Base-by-base conservation (phyloP, 2,888 invertebrate genomes). In the Reticulitermes lucifugus region DNA sequence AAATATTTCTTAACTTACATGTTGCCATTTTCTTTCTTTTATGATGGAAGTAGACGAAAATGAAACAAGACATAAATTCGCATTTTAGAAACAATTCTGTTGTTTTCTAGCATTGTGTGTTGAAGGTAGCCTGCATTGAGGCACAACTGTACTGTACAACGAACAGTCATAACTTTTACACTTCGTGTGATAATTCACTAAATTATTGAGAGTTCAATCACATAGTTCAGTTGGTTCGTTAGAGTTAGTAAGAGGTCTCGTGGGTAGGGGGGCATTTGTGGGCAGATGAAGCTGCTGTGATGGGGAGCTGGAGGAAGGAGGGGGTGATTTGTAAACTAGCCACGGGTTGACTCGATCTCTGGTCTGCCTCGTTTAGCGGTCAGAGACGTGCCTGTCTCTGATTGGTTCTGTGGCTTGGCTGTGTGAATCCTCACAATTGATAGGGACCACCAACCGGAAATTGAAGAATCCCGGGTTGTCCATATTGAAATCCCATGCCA, bases 341-440 rank as follows among this genome's bases (percentile, higher is more conserved):
- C 86, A 86, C 84, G 86, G 70, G 80, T 70, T 79, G 70, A 81
- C 81, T 80, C 51, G 51, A 79, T 25, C 79, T 70, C 43, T n/a
- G 41, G 41, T 81, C 82, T 83, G 81, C 83, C 84, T 86, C 86
- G 86, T 86, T 86, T 86, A 86, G 86, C 75, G 84, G 86, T 81
- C 86, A 84, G 81, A 70, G 65, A 85, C 84, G 86, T 86, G 85
- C 71, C 73, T 73, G 9, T 60, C 43, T 51, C 83, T 85, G 85
- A 85, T 85, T 85, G 85, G 85, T 85, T 81, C 81, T 29, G 12
- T 73, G 81, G 21, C 70, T 70, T 55, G 18, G 25, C 59, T 55
- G 77, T 51, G 51, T 79, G 65, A 84, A 43, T 43, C 70, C 81
- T 75, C 77, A 60, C 73, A 21, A 71, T 83, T 59, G 83, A 84